Base-by-base conservation (phyloP, 2,888 invertebrate genomes). In the Baronia brevicornis region DNA sequence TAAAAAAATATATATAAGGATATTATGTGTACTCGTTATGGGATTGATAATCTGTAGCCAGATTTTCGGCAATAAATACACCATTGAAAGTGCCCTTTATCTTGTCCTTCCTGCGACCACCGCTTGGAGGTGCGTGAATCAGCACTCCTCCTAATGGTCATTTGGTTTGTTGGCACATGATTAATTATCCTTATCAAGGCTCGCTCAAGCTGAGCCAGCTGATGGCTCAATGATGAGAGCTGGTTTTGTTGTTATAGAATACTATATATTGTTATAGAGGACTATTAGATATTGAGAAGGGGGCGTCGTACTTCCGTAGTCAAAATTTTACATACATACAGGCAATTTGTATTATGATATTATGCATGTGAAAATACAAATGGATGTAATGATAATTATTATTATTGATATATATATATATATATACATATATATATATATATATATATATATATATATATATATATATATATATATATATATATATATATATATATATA, bases 211-310 rank as follows among this genome's bases (percentile, higher is more conserved):
- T 46, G 43, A 33, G 36, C 28, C 29, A 38, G 51, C 66, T 77
- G 78, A 78, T 77, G 70, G 61, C 62, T 73, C 69, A 53, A 75
- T 77, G 78, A 78, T 79, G 78, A 73, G 72, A 65, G 64, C 52
- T 61, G 52, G 37, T 48, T 29, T 43, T 41, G 37, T 39, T 32
- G 35, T 30, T 25, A 35, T 10, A 36, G 43, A 42, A 39, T 35
- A 38, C n/a, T n/a, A n/a, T n/a, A n/a, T n/a, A n/a, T n/a, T n/a
- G n/a, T n/a, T 33, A 28, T 22, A 11, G 19, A 3, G n/a, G 8
- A 28, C 3, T 10, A 21, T 34, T 22, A 12, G 23, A 25, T 11
- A 7, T 17, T 23, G 22, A 4, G 8, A 24, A 18, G 24, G 23
- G 15, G 3, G 18, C 3, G 31, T 4, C 27, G 27, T 2, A 15